Percentiles rank a stretch among this genome's conserved stretches.
phyloP scores from a whole-genome alignment of 2,113 vertebrate genomes.

The Cavia aperea region DNA sequence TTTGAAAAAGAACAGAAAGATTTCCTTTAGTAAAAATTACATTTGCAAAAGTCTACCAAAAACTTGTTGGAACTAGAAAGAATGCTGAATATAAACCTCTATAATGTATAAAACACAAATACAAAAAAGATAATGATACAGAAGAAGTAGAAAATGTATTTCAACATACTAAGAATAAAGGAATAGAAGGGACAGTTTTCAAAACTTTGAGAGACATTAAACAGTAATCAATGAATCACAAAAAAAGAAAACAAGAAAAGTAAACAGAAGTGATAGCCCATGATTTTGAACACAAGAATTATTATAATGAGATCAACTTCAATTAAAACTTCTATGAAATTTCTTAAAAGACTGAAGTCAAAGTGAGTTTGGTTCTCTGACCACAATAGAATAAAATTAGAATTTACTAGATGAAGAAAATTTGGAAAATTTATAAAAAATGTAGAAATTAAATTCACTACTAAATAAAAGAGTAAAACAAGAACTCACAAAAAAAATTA shows the following conservation, averaged over 20 bases:
- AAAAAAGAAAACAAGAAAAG: neutral
- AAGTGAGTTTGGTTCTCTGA: neutral
- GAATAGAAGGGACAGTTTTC: neutral
- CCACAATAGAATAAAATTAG: neutral
- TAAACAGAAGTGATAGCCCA: neutral
- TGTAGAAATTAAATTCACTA: neutral
- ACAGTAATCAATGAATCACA: neutral
- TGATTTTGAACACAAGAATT: neutral
- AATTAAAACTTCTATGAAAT: neutral
- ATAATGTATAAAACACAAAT: neutral
- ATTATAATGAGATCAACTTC: neutral
- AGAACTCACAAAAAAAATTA: slow-evolving; percentile 22
- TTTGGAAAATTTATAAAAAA: slow-evolving; percentile 9
- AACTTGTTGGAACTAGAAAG: slow-evolving; percentile 21
- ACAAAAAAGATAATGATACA: neutral
- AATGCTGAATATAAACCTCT: neutral
- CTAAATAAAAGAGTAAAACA: neutral
- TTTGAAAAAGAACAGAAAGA: neutral
- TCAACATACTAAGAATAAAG: neutral
- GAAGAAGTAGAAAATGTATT: neutral
- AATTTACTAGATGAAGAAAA: neutral
- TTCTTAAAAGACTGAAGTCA: neutral
- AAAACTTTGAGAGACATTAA: slow-evolving; percentile 14
- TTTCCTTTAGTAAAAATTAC: neutral
- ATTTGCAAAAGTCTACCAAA: neutral